Evolutionary conservation across 2,797 vertebrate genomes (phyloP).

Genomic region (Anguilla megastoma): DNA sequence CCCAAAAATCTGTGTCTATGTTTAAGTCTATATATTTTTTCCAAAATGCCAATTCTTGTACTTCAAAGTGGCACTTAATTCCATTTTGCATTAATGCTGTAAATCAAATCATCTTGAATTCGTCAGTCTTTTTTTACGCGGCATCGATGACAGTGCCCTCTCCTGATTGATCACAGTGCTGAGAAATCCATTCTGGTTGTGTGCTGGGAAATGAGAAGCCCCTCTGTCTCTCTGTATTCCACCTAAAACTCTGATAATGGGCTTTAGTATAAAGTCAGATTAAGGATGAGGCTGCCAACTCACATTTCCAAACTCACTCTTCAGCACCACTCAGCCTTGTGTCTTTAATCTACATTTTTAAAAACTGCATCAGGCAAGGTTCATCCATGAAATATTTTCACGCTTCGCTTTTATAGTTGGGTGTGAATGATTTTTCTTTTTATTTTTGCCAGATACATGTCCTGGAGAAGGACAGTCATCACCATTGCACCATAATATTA

Average conservation of each 20-base stretch:
- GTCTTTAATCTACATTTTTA: conserved; percentile 23
- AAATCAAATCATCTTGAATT: not conserved
- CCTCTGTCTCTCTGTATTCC: not conserved
- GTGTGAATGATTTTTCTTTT: not conserved
- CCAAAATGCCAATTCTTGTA: not conserved
- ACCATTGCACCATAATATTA: not conserved
- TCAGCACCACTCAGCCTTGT: conserved; percentile 14
- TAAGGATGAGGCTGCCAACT: conserved; percentile 16
- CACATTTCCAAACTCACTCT: conserved; percentile 8
- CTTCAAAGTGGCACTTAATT: not conserved
- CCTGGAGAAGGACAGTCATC: not conserved
- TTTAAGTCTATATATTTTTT: not conserved
- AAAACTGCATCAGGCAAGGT: not conserved
- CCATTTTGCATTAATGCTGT: not conserved
- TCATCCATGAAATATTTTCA: not conserved
- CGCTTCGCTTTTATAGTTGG: not conserved
- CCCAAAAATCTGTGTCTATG: not conserved
- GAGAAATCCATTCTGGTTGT: conserved; percentile 11
- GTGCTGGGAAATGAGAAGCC: not conserved
- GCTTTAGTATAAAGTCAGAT: conserved; percentile 6
- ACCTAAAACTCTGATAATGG: conserved; percentile 8
- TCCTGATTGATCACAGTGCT: conserved; percentile 13
- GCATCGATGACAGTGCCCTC: not conserved
- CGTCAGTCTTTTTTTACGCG: not conserved
- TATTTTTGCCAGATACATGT: not conserved